Percentiles rank a stretch among this genome's conserved stretches.
phyloP scores from a whole-genome alignment of 1,140 invertebrate genomes.

The Sesamia nonagrioides region DNA sequence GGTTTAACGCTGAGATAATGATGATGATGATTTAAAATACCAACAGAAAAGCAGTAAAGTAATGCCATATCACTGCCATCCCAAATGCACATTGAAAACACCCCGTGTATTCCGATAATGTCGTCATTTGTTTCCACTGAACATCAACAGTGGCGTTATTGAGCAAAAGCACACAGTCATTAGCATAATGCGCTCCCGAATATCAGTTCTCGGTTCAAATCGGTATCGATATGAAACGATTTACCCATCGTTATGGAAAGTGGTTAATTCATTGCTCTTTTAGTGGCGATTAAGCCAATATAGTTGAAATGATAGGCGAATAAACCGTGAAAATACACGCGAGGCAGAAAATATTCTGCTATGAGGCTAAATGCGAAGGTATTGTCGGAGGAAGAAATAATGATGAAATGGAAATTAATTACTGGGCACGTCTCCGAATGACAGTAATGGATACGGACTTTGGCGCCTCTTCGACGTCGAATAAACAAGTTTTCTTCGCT shows the following conservation, averaged over 20 bases:
- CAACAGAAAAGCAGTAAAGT: background rate
- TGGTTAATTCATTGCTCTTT: slow-evolving; percentile 38
- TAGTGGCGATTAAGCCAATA: slow-evolving; percentile 33
- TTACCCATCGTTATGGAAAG: slow-evolving; percentile 28
- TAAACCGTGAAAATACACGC: background rate
- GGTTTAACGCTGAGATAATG: too few species aligned
- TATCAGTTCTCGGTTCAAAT: slow-evolving; percentile 32
- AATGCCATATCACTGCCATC: slow-evolving; percentile 4
- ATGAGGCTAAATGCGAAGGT: background rate
- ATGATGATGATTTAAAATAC: too few species aligned
- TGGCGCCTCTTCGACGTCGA: too few species aligned
- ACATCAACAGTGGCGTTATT: slow-evolving; percentile 28
- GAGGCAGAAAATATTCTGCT: background rate
- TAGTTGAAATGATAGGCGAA: background rate
- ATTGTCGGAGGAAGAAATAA: background rate
- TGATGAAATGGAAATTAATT: too few species aligned
- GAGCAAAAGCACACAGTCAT: slow-evolving; percentile 34
- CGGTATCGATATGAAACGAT: slow-evolving; percentile 33
- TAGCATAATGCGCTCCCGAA: slow-evolving; percentile 43
- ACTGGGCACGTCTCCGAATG: too few species aligned
- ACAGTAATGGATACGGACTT: too few species aligned
- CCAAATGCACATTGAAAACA: slow-evolving; percentile 37
- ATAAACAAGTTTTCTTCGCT: too few species aligned
- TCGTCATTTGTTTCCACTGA: slow-evolving; percentile 29
- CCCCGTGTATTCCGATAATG: slow-evolving; percentile 27